Base-by-base conservation (phyloP, 2,113 vertebrate species). In the Nanorana parkeri region DNA sequence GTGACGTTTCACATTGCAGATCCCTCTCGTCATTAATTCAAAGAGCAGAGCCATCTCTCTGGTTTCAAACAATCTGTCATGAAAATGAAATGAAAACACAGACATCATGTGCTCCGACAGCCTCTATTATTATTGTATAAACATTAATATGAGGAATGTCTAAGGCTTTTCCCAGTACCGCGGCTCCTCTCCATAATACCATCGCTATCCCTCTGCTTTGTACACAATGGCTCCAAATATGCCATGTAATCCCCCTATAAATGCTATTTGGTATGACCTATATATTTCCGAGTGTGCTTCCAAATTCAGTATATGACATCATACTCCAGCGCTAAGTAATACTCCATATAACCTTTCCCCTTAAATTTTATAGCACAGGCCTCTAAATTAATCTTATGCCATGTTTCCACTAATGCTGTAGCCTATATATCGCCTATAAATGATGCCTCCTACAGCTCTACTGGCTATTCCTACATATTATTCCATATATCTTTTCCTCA, bases 1-100 rank as follows among this genome's bases (percentile, higher is more conserved):
- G 36, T 71, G 66, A 80, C 67, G 67, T 71, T 56, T 68, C 51
- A 79, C 64, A 41, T 68, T 68, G 77, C 76, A 68, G 52, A 79
- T 68, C 52, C 16, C 77, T 79, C 52, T 36, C 65, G 51, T 55
- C 77, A 68, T 58, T 79, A 68, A 79, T 79, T 58, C 64, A 79
- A 54, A 68, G 77, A 67, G 77, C 64, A 56, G 77, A 68, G 63
- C 17, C n/a, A 54, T 78, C 64, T 68, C 36, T 74, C 71, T 2
- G 20, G 55, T 74, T 74, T 36, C 72, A 55, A 19, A 75, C 72
- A 61, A 41, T 75, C 29, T 41, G 55, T 61, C 72, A 75, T 60
- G 41, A 75, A 60, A 41, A 56, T 23, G 72, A 19, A 58, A 75
- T 36, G 28, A 75, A 75, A 75, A 75, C 72, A 60, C 56, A 75